Percentiles rank a stretch among this genome's conserved stretches.
Evolutionary conservation across 2,797 vertebrate species (phyloP).

Genomic region (Nothura maculosa): DNA sequence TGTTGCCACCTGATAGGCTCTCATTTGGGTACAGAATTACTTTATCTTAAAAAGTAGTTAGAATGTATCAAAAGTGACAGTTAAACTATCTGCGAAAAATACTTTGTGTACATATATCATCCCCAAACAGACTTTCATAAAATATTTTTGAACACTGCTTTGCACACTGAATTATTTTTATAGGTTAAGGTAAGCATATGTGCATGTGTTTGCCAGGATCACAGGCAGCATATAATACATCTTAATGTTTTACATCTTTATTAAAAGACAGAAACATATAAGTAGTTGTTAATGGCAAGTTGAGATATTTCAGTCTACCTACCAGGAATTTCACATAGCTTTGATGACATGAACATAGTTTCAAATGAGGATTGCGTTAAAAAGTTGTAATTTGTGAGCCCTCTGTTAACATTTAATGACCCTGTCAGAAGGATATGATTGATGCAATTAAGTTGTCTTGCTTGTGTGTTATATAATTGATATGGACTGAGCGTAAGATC

Average conservation of each 20-base stretch:
- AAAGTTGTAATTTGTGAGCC: conserved; percentile 78
- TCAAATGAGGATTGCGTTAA: conserved; percentile 69
- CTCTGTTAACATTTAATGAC: conserved; percentile 83
- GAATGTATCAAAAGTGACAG: conserved; percentile 38
- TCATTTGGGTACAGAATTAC: conserved; percentile 15
- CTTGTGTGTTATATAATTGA: conserved; percentile 91
- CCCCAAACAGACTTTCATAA: not conserved
- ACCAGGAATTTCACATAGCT: conserved; percentile 31
- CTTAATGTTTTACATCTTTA: not conserved
- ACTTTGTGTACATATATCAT: not conserved
- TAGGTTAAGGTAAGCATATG: conserved; percentile 23
- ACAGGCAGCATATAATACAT: not conserved
- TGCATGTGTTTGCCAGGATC: not conserved
- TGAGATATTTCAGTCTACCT: conserved; percentile 9
- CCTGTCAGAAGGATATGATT: conserved; percentile 84
- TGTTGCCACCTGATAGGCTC: not conserved
- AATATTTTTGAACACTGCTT: not conserved
- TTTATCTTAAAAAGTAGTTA: conserved; percentile 38
- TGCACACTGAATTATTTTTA: not conserved
- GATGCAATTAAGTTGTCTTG: conserved; percentile 88
- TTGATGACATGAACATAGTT: conserved; percentile 35
- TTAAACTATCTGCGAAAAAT: conserved; percentile 19
- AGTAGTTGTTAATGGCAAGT: not conserved
- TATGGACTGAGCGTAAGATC: conserved; percentile 87
- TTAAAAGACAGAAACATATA: not conserved